Conservation (phyloP, 2,113 vertebrate species). For the Paramisgurnus dabryanus region DNA sequence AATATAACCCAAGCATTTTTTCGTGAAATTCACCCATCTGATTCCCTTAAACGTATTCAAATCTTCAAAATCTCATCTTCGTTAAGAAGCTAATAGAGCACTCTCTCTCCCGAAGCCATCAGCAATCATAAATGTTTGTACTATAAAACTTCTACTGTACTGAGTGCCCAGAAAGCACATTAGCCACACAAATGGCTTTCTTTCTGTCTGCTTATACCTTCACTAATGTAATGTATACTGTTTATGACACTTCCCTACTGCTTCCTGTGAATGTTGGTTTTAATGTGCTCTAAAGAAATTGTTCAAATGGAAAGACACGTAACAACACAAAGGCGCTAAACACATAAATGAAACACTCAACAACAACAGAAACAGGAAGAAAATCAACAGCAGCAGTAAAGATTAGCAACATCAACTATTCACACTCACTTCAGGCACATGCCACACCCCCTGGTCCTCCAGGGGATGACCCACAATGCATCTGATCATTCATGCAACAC, state of each 20-base stretch:
- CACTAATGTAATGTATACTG: neutral
- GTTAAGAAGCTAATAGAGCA: neutral
- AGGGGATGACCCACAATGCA: constrained; percentile 82
- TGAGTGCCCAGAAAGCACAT: neutral
- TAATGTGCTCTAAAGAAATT: neutral
- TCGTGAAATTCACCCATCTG: neutral
- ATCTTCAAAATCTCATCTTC: too few species aligned
- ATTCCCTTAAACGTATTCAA: neutral
- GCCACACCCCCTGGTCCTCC: constrained; percentile 82
- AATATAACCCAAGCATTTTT: neutral
- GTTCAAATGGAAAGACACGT: neutral
- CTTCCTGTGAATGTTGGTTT: neutral
- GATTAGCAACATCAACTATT: constrained; percentile 64
- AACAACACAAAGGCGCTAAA: constrained; percentile 41
- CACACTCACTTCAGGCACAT: constrained; percentile 76
- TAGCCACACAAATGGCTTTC: constrained; percentile 3
- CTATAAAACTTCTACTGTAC: neutral
- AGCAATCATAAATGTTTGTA: neutral
- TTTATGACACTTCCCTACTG: neutral
- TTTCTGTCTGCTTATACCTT: neutral
- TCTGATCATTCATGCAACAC: constrained; percentile 92
- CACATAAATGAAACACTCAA: constrained; percentile 47
- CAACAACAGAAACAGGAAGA: constrained; percentile 48
- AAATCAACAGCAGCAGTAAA: constrained; percentile 57
- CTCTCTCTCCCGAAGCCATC: constrained; percentile 1